These are phyloP conservation scores for Vireo altiloquus DNA, from an alignment of 2,113 vertebrate species.

Conservation along the genomic window DNA sequence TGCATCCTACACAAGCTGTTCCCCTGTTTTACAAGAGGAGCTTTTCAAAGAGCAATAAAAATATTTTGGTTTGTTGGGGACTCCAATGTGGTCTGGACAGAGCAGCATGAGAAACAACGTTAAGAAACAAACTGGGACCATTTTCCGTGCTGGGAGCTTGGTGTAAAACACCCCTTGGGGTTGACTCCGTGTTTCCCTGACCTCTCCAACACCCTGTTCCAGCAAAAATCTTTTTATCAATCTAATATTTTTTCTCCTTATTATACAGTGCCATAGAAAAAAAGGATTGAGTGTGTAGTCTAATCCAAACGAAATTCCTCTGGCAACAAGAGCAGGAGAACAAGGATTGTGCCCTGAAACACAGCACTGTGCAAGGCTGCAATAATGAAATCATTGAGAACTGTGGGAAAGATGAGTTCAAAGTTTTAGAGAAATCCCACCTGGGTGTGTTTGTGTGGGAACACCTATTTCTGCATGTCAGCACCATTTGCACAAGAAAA, in stretches of 20 bases:
- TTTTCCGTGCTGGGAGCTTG: background rate
- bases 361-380: background rate
- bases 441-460: background rate
- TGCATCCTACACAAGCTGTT: background rate
- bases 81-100: background rate
- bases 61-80: background rate
- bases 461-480: background rate
- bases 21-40: background rate
- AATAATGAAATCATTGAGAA: background rate
- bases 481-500: background rate
- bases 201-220: background rate
- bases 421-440: background rate
- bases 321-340: background rate
- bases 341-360: background rate
- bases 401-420: background rate
- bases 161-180: background rate
- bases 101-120: background rate
- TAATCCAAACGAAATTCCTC: background rate
- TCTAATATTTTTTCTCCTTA: background rate
- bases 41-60: background rate
- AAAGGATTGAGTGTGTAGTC: background rate
- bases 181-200: rapidly evolving
- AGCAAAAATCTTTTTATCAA: background rate
- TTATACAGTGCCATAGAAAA: background rate
- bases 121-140: background rate